Evolutionary conservation across 2,113 vertebrate genomes (phyloP).

Genomic region (Dicerorhinus sumatrensis): DNA sequence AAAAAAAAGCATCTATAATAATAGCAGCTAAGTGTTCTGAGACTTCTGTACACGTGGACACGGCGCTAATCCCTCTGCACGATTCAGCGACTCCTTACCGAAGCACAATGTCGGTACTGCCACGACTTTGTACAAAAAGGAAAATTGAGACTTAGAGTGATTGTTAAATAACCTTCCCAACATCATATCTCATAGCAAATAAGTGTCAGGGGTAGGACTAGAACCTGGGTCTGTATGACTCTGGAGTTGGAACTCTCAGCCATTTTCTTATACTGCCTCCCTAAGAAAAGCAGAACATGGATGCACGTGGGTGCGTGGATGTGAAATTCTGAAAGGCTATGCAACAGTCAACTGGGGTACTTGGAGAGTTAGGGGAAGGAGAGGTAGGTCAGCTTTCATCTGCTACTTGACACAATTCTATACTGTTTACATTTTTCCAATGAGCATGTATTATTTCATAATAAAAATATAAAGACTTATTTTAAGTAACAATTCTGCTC

Average conservation of each 20-base stretch:
- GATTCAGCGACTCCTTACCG: neutral
- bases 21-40: neutral
- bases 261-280: neutral
- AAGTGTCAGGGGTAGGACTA: neutral
- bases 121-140: neutral
- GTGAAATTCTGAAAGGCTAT: neutral
- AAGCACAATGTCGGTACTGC: neutral
- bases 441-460: neutral
- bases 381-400: neutral
- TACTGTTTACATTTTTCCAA: conserved; percentile 12
- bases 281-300: neutral
- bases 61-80: neutral
- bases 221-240: neutral
- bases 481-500: conserved; percentile 34
- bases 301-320: accelerated
- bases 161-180: conserved; percentile 6
- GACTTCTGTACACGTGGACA: neutral
- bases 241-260: neutral
- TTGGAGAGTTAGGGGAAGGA: neutral
- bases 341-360: neutral
- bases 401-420: neutral
- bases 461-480: neutral
- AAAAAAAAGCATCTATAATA: neutral
- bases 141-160: neutral
- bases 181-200: neutral